Evolutionary conservation across 2,888 invertebrate species (phyloP), one percentile per base, ranked within the genome.

Genomic region (Phymatocera aterrima): DNA sequence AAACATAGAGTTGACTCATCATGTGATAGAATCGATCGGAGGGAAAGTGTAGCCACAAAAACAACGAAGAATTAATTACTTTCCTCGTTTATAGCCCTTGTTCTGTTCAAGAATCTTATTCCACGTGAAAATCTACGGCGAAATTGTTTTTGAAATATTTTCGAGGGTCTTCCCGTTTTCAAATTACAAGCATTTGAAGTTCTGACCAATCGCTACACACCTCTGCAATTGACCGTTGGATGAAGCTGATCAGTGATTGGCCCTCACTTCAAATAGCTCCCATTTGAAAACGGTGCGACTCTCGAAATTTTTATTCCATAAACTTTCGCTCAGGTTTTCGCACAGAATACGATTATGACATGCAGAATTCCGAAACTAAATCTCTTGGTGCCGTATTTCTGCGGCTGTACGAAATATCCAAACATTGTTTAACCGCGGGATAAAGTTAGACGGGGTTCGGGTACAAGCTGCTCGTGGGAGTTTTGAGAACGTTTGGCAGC

Each of bases 401-500:
- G 48, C n/a, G 5, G 15, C 18, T 48, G 5, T 1, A 18, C 18
- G n/a, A 18, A 18, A 5, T 10, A 37, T 43, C 21, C 24, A 24
- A 28, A 4, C 43, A 1, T 43, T 43, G 43, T 43, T 12, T 28
- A 28, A 43, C 28, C 5, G 46, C 3, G 2, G 2, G 31, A 10
- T 51, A 10, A 31, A 43, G 40, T 0, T 31, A 51, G 72, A 72
- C 48, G 15, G 72, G 51, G 43, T 24, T 18, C 10, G 72, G 51
- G 43, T 24, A 10, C 10, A 4, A 57, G 43, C 12, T n/a, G 12
- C 68, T 34, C 34, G 48, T 3, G 5, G 31, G 24, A 34, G 34
- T 72, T 72, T 72, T 10, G 21, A 31, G 51, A 72, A 72, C 70
- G 18, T 34, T 31, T 18, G 18, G 10, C 31, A 65, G 65, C 21